These are phyloP conservation scores for Lepidurus packardi DNA, from an alignment of 1,140 invertebrate genomes.

Conservation along the genomic window DNA sequence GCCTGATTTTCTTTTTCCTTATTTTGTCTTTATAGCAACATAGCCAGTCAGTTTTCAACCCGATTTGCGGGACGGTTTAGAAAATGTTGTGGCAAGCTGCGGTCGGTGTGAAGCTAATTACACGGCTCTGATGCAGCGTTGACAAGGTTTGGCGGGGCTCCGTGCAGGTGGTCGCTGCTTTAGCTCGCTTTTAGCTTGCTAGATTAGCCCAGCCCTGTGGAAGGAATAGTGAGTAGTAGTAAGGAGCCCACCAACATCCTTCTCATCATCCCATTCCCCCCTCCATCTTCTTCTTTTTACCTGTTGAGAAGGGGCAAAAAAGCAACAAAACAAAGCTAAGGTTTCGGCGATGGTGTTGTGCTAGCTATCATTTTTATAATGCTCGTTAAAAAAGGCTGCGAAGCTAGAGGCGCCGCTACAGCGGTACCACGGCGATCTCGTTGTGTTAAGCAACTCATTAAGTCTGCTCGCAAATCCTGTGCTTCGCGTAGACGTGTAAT, in stretches of 20 bases:
- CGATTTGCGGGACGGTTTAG: conserved; percentile 10
- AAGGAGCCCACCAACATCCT: conserved; percentile 9
- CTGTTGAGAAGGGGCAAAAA: neutral
- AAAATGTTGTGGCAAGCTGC: neutral
- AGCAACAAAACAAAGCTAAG: neutral
- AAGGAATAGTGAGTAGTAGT: neutral
- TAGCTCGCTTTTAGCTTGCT: conserved; percentile 2
- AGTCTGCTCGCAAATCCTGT: conserved; percentile 17
- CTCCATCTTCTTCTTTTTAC: neutral
- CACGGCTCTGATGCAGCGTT: conserved; percentile 20
- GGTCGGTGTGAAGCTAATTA: conserved; percentile 18
- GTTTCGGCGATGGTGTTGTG: neutral
- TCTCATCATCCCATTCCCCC: neutral
- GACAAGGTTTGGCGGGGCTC: conserved; percentile 17
- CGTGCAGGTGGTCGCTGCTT: conserved; percentile 20
- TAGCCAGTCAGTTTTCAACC: neutral
- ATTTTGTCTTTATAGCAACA: neutral
- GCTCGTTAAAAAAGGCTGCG: neutral
- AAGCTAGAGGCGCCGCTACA: conserved; percentile 4
- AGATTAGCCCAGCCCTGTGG: conserved; percentile 9
- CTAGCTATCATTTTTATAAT: conserved; percentile 22
- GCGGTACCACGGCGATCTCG: conserved; percentile 16
- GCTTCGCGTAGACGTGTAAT: conserved; percentile 17
- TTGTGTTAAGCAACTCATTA: conserved; percentile 19
- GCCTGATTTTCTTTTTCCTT: neutral